Conservation (phyloP, 2,888 invertebrate genomes). For the Andrena flavipes region DNA sequence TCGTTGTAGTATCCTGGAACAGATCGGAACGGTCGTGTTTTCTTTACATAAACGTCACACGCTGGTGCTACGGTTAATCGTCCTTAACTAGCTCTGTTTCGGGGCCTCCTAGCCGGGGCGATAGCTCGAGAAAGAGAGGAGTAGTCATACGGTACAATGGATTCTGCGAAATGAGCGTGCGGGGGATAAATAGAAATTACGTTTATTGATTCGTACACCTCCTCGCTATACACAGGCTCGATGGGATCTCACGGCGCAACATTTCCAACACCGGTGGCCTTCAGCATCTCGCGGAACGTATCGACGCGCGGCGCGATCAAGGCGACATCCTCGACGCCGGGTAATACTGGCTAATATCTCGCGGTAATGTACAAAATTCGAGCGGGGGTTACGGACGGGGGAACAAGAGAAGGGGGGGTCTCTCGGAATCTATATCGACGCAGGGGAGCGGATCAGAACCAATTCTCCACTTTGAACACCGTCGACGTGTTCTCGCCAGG, state of each 20-base stretch:
- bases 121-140: neutral
- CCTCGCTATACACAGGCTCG: neutral
- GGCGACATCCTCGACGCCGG: too few relatives aligned
- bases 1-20: conserved; percentile 50
- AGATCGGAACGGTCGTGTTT: conserved; percentile 34
- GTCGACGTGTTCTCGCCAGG: neutral
- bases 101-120: too few relatives aligned
- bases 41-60: conserved; percentile 25
- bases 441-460: neutral
- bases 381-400: too few relatives aligned
- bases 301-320: too few relatives aligned
- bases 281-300: too few relatives aligned
- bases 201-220: conserved; percentile 3
- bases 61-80: conserved; percentile 2
- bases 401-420: too few relatives aligned
- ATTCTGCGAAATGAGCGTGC: neutral
- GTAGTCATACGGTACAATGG: neutral
- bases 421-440: neutral
- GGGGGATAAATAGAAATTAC: neutral
- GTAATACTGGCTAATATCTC: too few relatives aligned
- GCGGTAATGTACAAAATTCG: too few relatives aligned
- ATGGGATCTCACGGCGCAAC: too few relatives aligned
- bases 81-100: conserved; percentile 12
- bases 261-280: too few relatives aligned
- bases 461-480: conserved; percentile 15